These are phyloP conservation scores for Spinus olivaceus DNA, from an alignment of 2,797 vertebrate genomes.

Conservation along the genomic window DNA sequence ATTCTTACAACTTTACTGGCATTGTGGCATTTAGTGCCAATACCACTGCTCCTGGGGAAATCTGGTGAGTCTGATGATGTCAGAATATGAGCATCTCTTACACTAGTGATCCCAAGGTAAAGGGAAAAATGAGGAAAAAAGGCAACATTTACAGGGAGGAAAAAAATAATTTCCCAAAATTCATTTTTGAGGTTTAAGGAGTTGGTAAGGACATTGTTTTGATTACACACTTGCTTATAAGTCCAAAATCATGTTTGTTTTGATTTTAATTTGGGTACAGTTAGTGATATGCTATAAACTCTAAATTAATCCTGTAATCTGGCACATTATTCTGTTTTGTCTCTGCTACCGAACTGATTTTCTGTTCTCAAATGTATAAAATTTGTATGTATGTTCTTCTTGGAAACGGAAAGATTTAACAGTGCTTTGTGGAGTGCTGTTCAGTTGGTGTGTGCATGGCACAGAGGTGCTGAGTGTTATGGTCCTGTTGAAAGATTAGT, in stretches of 20 bases:
- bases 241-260: neutral
- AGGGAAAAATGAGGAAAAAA: neutral
- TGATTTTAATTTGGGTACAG: neutral
- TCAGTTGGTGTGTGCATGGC: rapidly evolving
- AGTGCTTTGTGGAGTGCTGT: neutral
- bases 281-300: neutral
- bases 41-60: neutral
- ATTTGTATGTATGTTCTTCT: neutral
- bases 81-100: neutral
- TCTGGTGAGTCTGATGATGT: neutral
- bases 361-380: neutral
- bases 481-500: neutral
- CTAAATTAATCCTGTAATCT: neutral
- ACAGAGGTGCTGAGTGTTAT: neutral
- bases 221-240: neutral
- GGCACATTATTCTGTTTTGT: neutral
- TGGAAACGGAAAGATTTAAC: neutral
- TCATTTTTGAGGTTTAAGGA: neutral
- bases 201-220: neutral
- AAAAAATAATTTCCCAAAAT: neutral
- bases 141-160: neutral
- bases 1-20: neutral
- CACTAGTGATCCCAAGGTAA: neutral
- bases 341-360: neutral
- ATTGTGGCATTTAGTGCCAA: neutral